Percentiles rank a stretch among this genome's conserved stretches.
These are phyloP conservation scores for Stictonetta naevosa DNA, from an alignment of 2,113 vertebrate genomes.

Conservation along the genomic window DNA sequence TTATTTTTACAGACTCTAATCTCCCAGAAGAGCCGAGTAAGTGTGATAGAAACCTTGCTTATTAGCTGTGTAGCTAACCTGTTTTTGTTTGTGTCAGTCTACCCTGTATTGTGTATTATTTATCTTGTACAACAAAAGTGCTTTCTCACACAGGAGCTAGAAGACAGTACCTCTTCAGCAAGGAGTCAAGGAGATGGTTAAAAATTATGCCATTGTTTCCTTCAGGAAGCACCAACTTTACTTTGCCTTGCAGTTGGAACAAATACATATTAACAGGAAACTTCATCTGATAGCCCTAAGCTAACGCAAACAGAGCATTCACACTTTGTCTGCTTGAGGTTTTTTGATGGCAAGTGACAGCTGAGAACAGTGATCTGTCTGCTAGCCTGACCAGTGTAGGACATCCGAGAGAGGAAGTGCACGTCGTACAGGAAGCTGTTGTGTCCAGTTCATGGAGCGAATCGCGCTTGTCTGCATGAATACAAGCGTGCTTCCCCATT, in stretches of 20 bases:
- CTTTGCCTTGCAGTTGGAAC: constrained; percentile 39
- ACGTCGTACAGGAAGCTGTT: neutral
- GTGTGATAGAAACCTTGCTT: neutral
- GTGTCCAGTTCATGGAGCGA: neutral
- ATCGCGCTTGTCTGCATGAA: neutral
- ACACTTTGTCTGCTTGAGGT: neutral
- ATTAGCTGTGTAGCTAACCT: neutral
- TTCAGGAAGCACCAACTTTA: constrained; percentile 62
- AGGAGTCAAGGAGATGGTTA: constrained; percentile 20
- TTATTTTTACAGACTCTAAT: constrained; percentile 28
- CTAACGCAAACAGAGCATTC: constrained; percentile 27
- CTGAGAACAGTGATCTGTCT: neutral
- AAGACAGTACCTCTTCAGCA: neutral
- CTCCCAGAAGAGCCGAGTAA: neutral
- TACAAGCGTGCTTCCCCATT: neutral
- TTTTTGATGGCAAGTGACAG: constrained; percentile 29
- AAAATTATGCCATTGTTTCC: constrained; percentile 65
- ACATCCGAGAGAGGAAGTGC: neutral
- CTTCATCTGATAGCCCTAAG: neutral
- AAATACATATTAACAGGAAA: constrained; percentile 64
- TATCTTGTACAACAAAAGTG: neutral
- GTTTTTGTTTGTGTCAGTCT: neutral
- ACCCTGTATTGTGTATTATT: neutral
- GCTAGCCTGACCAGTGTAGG: neutral
- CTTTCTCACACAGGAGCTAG: neutral